Percentiles rank a stretch among this genome's conserved stretches.
Conservation (phyloP, 2,888 invertebrate genomes). For the Prenolepis imparis region DNA sequence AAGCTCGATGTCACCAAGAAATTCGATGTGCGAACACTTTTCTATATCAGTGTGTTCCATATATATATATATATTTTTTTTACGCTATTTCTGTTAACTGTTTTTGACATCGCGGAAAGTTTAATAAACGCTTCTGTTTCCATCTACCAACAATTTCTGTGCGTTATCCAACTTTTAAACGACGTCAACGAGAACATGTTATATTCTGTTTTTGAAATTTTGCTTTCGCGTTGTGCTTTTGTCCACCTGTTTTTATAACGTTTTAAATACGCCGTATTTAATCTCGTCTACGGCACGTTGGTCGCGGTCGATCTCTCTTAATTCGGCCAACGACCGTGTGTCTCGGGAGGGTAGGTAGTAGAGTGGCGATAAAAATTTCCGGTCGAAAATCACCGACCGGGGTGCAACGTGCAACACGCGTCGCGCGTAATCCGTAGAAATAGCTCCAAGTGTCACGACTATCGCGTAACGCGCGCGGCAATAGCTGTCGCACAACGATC, state of each 20-base stretch:
- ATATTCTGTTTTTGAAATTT: slow-evolving; percentile 39
- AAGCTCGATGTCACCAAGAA: neutral
- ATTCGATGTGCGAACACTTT: neutral
- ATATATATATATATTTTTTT: neutral
- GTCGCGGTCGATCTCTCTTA: slow-evolving; percentile 34
- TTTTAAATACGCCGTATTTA: slow-evolving; percentile 16
- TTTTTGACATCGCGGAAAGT: slow-evolving; percentile 46
- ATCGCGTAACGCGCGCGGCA: slow-evolving; percentile 49
- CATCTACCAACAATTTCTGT: slow-evolving; percentile 41
- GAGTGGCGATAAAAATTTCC: slow-evolving; percentile 45
- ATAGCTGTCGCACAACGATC: slow-evolving; percentile 51
- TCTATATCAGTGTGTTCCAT: too few species aligned
- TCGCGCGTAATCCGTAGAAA: slow-evolving; percentile 43
- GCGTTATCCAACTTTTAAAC: slow-evolving; percentile 43
- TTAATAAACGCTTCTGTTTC: slow-evolving; percentile 43
- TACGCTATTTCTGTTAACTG: neutral
- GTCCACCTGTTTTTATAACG: slow-evolving; percentile 1
- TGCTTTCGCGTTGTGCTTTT: neutral
- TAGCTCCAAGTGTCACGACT: slow-evolving; percentile 48
- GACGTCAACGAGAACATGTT: slow-evolving; percentile 42
- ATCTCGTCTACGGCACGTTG: slow-evolving; percentile 13
- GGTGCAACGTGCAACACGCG: slow-evolving; percentile 5
- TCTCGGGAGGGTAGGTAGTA: neutral
- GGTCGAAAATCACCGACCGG: slow-evolving; percentile 15
- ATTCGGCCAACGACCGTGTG: neutral